Conservation (phyloP, 2,888 invertebrate genomes). For the Dascillus cervinus region DNA sequence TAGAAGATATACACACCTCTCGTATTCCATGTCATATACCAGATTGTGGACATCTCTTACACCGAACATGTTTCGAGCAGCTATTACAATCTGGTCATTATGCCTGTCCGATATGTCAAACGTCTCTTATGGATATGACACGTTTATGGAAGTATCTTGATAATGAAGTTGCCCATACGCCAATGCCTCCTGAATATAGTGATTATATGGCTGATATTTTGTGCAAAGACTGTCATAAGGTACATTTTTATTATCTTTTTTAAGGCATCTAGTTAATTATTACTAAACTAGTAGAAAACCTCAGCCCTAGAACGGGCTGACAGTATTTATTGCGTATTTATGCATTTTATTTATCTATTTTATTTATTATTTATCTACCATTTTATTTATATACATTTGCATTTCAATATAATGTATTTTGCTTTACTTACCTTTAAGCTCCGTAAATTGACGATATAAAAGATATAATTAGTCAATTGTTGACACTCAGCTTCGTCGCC, state of each 20-base stretch:
- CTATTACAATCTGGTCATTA: conserved; percentile 70
- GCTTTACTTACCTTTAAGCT: no score
- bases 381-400: background rate
- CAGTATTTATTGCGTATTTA: no score
- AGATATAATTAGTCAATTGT: no score
- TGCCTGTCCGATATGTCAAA: conserved; percentile 83
- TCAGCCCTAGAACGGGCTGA: no score
- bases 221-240: conserved; percentile 90
- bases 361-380: background rate
- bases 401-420: no score
- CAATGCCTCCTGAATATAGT: conserved; percentile 77
- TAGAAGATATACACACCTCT: conserved; percentile 87
- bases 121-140: conserved; percentile 81
- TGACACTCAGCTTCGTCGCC: no score
- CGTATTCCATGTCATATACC: conserved; percentile 85
- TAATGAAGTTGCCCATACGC: conserved; percentile 70
- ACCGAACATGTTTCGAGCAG: conserved; percentile 78
- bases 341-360: no score
- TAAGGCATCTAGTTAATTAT: background rate
- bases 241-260: conserved; percentile 39
- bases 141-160: conserved; percentile 77
- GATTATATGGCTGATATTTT: conserved; percentile 74
- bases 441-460: no score
- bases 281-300: background rate
- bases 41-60: conserved; percentile 80